These are phyloP conservation scores for Microplitis manilae DNA, from an alignment of 2,888 invertebrate genomes.

Conservation along the genomic window DNA sequence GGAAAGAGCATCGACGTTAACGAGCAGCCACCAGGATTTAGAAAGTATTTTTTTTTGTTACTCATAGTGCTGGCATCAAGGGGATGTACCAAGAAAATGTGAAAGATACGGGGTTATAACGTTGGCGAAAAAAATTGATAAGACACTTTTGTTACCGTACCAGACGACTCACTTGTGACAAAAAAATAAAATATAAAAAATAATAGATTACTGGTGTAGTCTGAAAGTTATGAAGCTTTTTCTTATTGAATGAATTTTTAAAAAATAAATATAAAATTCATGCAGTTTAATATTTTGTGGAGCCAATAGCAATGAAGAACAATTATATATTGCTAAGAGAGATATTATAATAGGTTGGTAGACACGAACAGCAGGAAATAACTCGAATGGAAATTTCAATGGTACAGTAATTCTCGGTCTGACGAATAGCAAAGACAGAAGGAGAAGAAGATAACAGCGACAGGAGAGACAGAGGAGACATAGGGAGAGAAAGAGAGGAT, in stretches of 20 bases:
- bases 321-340: conserved; percentile 19
- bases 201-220: background rate
- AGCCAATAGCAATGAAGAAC: conserved; percentile 13
- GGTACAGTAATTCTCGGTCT: conserved; percentile 34
- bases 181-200: conserved; percentile 1
- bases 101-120: conserved; percentile 14
- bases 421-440: conserved; percentile 19
- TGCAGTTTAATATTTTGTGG: background rate
- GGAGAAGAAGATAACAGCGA: background rate
- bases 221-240: conserved; percentile 1
- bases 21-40: conserved; percentile 42
- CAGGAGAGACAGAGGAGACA: background rate
- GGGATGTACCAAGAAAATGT: conserved; percentile 22
- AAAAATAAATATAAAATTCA: background rate
- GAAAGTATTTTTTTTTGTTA: conserved; percentile 24
- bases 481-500: conserved; percentile 10
- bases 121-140: conserved; percentile 29
- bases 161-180: conserved; percentile 14
- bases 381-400: conserved; percentile 51
- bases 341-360: conserved; percentile 17
- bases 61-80: conserved; percentile 3
- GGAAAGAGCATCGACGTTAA: conserved; percentile 41
- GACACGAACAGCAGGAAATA: conserved; percentile 24
- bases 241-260: background rate
- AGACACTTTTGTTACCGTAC: conserved; percentile 22